Evolutionary conservation across 2,113 vertebrate species (phyloP), one percentile per base, ranked within the genome.

Genomic region (Uria aalge): DNA sequence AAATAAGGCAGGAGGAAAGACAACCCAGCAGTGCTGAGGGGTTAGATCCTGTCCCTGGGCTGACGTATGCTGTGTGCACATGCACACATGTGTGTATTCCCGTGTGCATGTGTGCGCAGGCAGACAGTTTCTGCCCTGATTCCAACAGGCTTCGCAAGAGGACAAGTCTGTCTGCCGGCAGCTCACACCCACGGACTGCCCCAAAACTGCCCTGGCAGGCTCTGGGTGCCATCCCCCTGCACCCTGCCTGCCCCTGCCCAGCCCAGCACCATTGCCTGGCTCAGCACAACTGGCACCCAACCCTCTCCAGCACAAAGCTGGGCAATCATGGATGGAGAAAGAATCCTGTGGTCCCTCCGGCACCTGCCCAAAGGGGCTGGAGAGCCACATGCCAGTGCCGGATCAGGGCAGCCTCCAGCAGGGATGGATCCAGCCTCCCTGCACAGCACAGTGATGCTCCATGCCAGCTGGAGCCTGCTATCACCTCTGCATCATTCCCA

Each of bases 11-110:
- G 38, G 20, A 75, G 22, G 32, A 88, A 69, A 40, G 15, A 60
- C 53, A 85, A 23, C 5, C 38, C 93, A 63, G 48, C 48, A 79
- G 52, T 1, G 1, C 47, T 2, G 3, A 68, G 40, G 43, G 34
- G 32, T 22, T 16, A 3, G 32, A 43, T 57, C 2, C 0, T 26
- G 27, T 22, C 43, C 47, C 72, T 34, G 53, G 19, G 22, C 32
- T 5, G 0, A 29, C 1, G 2, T 8, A 2, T 12, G 67, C 71
- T n/a, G 29, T 11, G 62, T 20, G 23, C 6, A 2, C 12, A n/a
- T 1, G 14, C 45, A 72, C 75, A 36, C 1, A 1, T 0, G 0
- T 23, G 55, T 36, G 56, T 8, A 45, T 50, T 57, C 66, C 69
- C 8, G 1, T 21, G 45, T 17, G 63, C 41, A 4, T 3, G 2